Conservation (phyloP, 2,113 vertebrate genomes). For the Ceratotherium simum region DNA sequence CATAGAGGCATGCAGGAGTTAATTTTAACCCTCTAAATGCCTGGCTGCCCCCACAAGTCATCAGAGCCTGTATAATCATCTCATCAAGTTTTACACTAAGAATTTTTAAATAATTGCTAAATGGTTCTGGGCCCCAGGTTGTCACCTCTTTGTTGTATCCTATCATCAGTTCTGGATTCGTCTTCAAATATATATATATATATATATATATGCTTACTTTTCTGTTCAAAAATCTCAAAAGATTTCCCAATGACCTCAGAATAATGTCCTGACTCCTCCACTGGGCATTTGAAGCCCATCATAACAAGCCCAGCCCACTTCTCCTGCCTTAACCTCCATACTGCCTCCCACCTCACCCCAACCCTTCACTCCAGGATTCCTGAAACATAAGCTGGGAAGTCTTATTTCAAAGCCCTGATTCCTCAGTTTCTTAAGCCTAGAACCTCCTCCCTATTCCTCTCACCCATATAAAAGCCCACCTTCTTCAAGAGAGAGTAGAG, state of each 20-base stretch:
- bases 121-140: background rate
- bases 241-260: background rate
- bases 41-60: background rate
- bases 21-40: background rate
- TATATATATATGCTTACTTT: background rate
- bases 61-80: background rate
- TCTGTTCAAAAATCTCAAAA: background rate
- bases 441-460: background rate
- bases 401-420: background rate
- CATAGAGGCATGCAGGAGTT: background rate
- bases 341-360: rapidly evolving
- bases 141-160: background rate
- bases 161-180: background rate
- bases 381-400: background rate
- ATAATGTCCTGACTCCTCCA: background rate
- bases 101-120: background rate
- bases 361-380: background rate
- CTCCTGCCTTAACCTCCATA: background rate
- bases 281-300: background rate
- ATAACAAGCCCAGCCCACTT: background rate
- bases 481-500: background rate
- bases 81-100: background rate
- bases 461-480: background rate
- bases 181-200: background rate
- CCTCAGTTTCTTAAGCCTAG: background rate